Conservation (phyloP, 2,797 vertebrate genomes). For the Clamator glandarius region DNA sequence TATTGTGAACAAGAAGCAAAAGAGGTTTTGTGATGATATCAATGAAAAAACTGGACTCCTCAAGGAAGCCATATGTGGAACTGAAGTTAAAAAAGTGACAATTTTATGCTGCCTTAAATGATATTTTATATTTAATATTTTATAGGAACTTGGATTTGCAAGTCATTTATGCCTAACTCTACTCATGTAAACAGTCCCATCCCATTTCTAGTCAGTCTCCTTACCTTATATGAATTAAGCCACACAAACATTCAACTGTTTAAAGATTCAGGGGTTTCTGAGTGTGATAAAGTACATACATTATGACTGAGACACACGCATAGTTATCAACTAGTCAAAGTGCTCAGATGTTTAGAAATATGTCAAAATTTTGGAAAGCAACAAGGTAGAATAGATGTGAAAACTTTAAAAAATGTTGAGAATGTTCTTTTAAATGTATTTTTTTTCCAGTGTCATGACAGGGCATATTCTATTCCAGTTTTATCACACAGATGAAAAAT, state of each 20-base stretch:
- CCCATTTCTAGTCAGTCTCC: background rate
- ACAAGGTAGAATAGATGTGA: background rate
- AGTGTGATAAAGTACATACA: background rate
- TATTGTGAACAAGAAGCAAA: background rate
- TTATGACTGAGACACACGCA: background rate
- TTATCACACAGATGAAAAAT: constrained; percentile 19
- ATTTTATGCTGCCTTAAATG: background rate
- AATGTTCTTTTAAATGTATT: background rate
- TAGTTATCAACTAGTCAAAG: background rate
- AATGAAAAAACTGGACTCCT: background rate
- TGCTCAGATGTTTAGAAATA: background rate
- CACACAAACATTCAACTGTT: background rate
- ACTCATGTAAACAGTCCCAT: background rate
- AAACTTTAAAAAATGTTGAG: constrained; percentile 13
- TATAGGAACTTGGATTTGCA: background rate
- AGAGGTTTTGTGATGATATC: background rate
- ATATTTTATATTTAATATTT: background rate
- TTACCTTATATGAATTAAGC: background rate
- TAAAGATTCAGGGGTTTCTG: background rate
- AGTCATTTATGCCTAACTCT: background rate
- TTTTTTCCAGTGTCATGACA: background rate
- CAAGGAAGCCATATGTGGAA: background rate
- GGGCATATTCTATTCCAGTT: background rate
- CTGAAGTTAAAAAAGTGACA: background rate
- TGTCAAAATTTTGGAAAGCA: background rate